These are phyloP conservation scores for Microcebus lehilahytsara DNA, from an alignment of 2,113 vertebrate species.

Conservation along the genomic window DNA sequence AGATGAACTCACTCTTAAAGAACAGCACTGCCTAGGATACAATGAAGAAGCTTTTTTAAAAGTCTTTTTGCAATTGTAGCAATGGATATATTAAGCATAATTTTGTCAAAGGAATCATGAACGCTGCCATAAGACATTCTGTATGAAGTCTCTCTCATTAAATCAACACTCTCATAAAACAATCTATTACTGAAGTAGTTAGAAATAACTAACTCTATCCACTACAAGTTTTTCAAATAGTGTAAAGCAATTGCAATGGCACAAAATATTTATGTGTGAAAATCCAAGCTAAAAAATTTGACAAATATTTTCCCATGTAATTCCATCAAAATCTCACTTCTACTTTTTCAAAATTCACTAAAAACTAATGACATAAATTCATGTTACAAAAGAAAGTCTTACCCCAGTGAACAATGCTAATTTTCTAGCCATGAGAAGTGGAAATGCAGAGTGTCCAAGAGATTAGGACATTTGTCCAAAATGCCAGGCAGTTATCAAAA, in stretches of 20 bases:
- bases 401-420: background rate
- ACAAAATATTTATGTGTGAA: constrained; percentile 21
- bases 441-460: background rate
- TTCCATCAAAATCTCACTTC: constrained; percentile 23
- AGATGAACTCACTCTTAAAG: background rate
- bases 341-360: background rate
- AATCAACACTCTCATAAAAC: background rate
- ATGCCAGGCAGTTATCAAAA: constrained; percentile 45
- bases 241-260: constrained; percentile 2
- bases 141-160: background rate
- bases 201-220: background rate
- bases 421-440: background rate
- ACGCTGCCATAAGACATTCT: background rate
- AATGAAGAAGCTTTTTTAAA: background rate
- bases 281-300: constrained; percentile 26
- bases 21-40: background rate
- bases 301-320: background rate
- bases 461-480: background rate
- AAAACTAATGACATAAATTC: constrained; percentile 32
- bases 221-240: constrained; percentile 13
- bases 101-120: constrained; percentile 16
- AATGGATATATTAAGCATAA: background rate
- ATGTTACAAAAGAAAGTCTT: background rate
- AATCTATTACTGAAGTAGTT: background rate
- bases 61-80: background rate